Evolutionary conservation across 2,113 vertebrate genomes (phyloP).

Genomic region (Galbula dea): DNA sequence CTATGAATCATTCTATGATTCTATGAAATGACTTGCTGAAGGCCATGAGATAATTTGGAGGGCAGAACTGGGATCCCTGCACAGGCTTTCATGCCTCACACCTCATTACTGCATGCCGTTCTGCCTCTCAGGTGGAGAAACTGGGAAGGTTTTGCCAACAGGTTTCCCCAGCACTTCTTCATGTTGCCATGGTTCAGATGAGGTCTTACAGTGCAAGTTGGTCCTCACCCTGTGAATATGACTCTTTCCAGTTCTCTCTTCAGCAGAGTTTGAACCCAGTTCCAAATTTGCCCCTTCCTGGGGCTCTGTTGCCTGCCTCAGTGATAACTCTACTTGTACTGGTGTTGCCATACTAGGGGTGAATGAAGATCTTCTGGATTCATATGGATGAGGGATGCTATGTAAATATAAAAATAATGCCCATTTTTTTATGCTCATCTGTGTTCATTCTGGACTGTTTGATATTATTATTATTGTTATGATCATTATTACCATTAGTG

Average conservation of each 20-base stretch:
- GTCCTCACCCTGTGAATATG: not conserved
- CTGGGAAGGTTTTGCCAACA: not conserved
- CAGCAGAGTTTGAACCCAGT: not conserved
- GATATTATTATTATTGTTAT: not conserved
- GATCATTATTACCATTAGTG: not conserved
- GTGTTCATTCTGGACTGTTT: not conserved
- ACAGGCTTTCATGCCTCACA: not conserved
- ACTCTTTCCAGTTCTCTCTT: not conserved
- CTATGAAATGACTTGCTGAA: constrained; percentile 48
- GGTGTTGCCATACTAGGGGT: not conserved
- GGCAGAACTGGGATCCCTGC: constrained; percentile 27
- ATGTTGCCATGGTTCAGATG: not conserved
- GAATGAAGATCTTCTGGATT: not conserved
- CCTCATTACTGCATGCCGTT: constrained; percentile 28
- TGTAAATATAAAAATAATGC: not conserved
- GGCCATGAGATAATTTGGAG: constrained; percentile 50
- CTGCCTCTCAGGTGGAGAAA: constrained; percentile 6
- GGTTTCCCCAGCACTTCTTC: not conserved
- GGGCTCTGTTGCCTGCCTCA: not conserved
- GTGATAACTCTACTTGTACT: not conserved
- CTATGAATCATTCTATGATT: too few species aligned
- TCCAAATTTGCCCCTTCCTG: not conserved
- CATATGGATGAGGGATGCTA: not conserved
- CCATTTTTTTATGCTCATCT: not conserved
- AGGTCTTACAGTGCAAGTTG: constrained; percentile 28